Evolutionary conservation across 2,113 vertebrate genomes (phyloP).

Genomic region (Cyprinodon brontotheroides): DNA sequence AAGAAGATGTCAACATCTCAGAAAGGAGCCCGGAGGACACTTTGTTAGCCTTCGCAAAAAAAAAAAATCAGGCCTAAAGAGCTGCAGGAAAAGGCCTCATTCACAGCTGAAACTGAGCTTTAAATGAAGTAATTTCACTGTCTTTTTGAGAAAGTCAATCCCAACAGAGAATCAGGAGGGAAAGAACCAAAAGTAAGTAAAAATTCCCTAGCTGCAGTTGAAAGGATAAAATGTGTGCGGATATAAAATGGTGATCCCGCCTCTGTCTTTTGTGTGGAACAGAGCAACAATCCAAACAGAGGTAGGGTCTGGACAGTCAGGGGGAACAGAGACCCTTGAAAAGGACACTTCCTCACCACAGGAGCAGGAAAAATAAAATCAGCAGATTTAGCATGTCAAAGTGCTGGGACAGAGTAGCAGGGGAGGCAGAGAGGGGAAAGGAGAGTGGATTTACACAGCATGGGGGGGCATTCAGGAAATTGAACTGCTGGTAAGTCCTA

Average conservation of each 20-base stretch:
- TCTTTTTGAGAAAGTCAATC: slow-evolving; percentile 9
- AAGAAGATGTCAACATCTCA: slow-evolving; percentile 74
- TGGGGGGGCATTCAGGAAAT: slow-evolving; percentile 76
- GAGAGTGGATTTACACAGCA: slow-evolving; percentile 74
- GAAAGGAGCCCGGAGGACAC: slow-evolving; percentile 70
- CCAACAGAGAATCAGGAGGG: background rate
- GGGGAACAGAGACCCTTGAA: slow-evolving; percentile 80
- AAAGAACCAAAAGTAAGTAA: slow-evolving; percentile 36
- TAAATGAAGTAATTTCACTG: slow-evolving; percentile 46
- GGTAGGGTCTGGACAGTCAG: slow-evolving; percentile 72
- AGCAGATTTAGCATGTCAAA: slow-evolving; percentile 86
- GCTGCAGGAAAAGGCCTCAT: slow-evolving; percentile 43
- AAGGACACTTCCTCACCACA: slow-evolving; percentile 84
- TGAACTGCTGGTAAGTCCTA: slow-evolving; percentile 67
- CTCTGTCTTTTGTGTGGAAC: slow-evolving; percentile 81
- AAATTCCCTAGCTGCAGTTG: slow-evolving; percentile 66
- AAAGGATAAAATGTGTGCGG: slow-evolving; percentile 74
- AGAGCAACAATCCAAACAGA: slow-evolving; percentile 82
- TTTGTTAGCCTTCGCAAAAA: slow-evolving; percentile 59
- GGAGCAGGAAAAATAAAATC: slow-evolving; percentile 85
- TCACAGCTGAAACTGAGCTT: slow-evolving; percentile 49
- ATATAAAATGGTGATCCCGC: slow-evolving; percentile 77
- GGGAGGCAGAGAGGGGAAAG: slow-evolving; percentile 51
- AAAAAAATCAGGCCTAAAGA: slow-evolving; percentile 43
- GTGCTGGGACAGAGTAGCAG: slow-evolving; percentile 56